Evolutionary conservation across 2,113 vertebrate genomes (phyloP), one percentile per base, ranked within the genome.

Genomic region (Corydoras maculifer): DNA sequence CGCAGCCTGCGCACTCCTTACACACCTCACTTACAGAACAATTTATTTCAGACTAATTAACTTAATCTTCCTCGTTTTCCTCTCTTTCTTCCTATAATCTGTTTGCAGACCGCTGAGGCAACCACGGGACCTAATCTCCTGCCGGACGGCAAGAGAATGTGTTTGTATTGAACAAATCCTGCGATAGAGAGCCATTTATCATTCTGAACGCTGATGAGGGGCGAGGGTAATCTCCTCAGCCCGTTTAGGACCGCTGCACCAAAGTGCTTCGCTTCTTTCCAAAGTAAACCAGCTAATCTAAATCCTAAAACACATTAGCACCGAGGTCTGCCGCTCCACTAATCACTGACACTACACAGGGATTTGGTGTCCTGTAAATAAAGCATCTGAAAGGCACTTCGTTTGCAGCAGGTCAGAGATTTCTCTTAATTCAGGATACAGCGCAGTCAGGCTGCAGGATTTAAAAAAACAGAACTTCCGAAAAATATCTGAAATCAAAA

Each of bases 131-230:
- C 9, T 75, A 64, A 61, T 85, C 85, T 85, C 82, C 74, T 86
- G 84, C 84, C 85, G 83, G 82, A 83, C 87, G 85, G 78, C 80
- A 81, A 86, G 85, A 86, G 70, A 85, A 84, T 84, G 78, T 89
- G 88, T 90, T 89, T 91, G 88, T 89, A 82, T 80, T 85, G 75
- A 61, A 65, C 83, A 87, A 88, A 88, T 88, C 87, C 86, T 84
- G 79, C 74, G 87, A 91, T 90, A 90, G 79, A 81, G 80, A 84
- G 54, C 80, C 80, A 84, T 78, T 82, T 84, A 87, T 91, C 82
- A 89, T 86, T 81, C 83, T 62, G 65, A 73, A 78, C 78, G 58
- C 80, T 70, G 80, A 76, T 69, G 81, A 64, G 79, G 75, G 67
- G 58, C 74, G 71, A 74, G 73, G 35, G 9, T 82, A 75, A 78